These are phyloP conservation scores for Plecturocebus donacophilus DNA, from an alignment of 2,113 vertebrate species.

Conservation along the genomic window DNA sequence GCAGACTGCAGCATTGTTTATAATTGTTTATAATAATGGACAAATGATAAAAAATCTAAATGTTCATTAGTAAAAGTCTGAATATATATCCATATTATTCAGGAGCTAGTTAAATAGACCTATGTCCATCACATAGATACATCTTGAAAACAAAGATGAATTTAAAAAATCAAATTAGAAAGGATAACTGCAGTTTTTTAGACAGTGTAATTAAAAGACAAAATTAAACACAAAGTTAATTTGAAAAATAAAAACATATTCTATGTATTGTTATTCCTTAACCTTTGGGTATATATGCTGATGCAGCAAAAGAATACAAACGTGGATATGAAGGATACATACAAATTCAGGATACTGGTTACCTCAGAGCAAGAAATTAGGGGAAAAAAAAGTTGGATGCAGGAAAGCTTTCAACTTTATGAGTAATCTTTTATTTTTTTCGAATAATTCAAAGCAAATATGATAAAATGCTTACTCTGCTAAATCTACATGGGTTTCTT, in stretches of 20 bases:
- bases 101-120: neutral
- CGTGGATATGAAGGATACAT: neutral
- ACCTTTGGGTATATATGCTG: neutral
- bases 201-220: neutral
- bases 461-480: neutral
- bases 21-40: neutral
- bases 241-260: neutral
- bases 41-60: neutral
- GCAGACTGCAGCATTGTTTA: neutral
- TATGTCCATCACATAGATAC: neutral
- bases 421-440: neutral
- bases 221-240: neutral
- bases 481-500: neutral
- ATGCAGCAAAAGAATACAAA: neutral
- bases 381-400: neutral
- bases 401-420: neutral
- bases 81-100: neutral
- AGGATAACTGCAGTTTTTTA: neutral
- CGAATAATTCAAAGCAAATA: neutral
- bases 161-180: neutral
- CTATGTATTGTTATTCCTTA: neutral
- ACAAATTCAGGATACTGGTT: neutral
- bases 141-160: neutral
- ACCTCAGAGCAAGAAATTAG: neutral
- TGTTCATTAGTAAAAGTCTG: neutral